A percentile compares a stretch with the other conserved stretches of the same genome.
Conservation (phyloP, 2,797 vertebrate species). For the Chromobotia macracanthus region DNA sequence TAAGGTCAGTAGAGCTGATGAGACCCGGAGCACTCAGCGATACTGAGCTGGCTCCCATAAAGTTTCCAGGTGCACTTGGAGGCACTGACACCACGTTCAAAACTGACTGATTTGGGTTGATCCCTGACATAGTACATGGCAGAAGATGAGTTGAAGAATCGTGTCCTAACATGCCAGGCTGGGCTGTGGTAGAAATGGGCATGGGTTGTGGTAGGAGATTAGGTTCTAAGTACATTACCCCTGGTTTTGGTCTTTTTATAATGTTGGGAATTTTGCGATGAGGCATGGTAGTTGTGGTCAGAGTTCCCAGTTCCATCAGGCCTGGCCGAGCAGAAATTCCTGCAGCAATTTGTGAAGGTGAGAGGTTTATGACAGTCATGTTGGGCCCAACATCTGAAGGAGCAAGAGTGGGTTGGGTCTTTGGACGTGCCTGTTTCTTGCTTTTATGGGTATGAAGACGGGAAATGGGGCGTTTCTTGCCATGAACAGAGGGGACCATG, state of each 20-base stretch:
- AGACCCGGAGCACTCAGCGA: slow-evolving; percentile 85
- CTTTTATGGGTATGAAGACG: slow-evolving; percentile 88
- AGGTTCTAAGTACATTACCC: slow-evolving; percentile 93
- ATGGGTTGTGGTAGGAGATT: slow-evolving; percentile 83
- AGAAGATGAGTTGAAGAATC: slow-evolving; percentile 84
- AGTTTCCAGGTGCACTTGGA: slow-evolving; percentile 77
- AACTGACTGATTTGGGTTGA: slow-evolving; percentile 85
- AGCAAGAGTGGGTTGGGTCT: slow-evolving; percentile 83
- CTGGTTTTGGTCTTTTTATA: slow-evolving; percentile 92
- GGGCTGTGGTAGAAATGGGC: slow-evolving; percentile 68
- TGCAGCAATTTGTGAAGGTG: slow-evolving; percentile 84
- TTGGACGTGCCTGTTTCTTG: slow-evolving; percentile 89
- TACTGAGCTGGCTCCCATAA: slow-evolving; percentile 83
- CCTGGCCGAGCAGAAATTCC: slow-evolving; percentile 82
- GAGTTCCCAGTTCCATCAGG: slow-evolving; percentile 86
- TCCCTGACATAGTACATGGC: slow-evolving; percentile 82
- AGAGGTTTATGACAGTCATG: slow-evolving; percentile 95
- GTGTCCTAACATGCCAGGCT: slow-evolving; percentile 80
- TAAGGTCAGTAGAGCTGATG: slow-evolving; percentile 83
- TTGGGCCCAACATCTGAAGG: slow-evolving; percentile 89
- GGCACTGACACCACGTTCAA: slow-evolving; percentile 93
- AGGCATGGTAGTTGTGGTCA: slow-evolving; percentile 76
- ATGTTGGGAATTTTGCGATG: slow-evolving; percentile 96
- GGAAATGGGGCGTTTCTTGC: slow-evolving; percentile 92
- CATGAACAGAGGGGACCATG: slow-evolving; percentile 77